Evolutionary conservation across 2,797 vertebrate species (phyloP).

Genomic region (Myiotriccus ornatus): DNA sequence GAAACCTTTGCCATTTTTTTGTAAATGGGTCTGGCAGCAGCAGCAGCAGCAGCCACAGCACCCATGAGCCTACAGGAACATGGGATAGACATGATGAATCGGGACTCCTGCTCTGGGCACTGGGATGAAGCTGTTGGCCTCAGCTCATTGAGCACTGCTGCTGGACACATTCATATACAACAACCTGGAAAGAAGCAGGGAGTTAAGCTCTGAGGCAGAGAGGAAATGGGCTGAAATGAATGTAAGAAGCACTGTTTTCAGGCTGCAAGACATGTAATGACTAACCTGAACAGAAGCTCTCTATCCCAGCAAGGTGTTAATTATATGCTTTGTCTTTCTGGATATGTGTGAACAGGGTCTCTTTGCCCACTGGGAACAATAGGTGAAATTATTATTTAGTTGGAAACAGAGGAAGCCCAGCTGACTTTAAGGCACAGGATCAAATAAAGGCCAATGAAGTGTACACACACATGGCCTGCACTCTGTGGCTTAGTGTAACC

Average conservation of each 20-base stretch:
- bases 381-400: constrained; percentile 46
- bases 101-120: neutral
- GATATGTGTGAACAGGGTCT: neutral
- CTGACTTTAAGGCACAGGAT: constrained; percentile 68
- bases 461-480: neutral
- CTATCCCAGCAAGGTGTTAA: constrained; percentile 41
- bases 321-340: constrained; percentile 35
- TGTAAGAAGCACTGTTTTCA: constrained; percentile 39
- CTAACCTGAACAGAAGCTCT: constrained; percentile 50
- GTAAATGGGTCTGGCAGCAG: neutral
- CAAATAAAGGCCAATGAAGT: constrained; percentile 67
- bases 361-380: constrained; percentile 52
- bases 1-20: neutral
- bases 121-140: neutral
- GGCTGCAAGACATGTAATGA: constrained; percentile 31
- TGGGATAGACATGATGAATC: fast-evolving
- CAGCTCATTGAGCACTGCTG: neutral
- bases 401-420: constrained; percentile 40
- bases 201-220: neutral
- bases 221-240: constrained; percentile 38
- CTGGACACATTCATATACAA: neutral
- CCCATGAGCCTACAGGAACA: fast-evolving
- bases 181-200: neutral
- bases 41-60: neutral
- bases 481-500: constrained; percentile 42